Conservation (phyloP, 1,140 invertebrate species). For the Daktulosphaira vitifoliae region DNA sequence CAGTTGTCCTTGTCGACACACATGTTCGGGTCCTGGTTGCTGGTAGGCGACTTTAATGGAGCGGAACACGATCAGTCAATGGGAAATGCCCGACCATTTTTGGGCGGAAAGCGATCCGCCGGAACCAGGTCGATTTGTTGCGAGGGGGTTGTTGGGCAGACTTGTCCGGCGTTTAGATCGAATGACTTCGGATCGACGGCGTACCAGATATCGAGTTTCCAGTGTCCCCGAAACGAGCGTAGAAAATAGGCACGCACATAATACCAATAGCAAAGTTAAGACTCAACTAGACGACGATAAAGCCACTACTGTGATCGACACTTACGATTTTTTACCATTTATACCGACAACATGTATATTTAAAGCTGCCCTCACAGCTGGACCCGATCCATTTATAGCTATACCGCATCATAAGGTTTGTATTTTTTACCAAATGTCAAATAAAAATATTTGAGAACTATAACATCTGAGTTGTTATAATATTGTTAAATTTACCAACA, state of each 20-base stretch:
- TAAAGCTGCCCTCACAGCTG: too few species aligned
- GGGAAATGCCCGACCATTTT: conserved; percentile 33
- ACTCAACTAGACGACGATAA: neutral
- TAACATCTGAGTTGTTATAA: too few species aligned
- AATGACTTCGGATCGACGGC: neutral
- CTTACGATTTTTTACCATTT: neutral
- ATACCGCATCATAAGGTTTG: too few species aligned
- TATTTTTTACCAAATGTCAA: too few species aligned
- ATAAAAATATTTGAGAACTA: too few species aligned
- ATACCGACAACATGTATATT: too few species aligned
- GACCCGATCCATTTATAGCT: too few species aligned
- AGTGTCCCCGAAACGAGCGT: neutral
- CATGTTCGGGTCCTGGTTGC: too few species aligned
- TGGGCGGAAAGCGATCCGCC: conserved; percentile 35
- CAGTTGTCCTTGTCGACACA: too few species aligned
- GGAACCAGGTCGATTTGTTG: neutral
- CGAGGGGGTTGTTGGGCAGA: neutral
- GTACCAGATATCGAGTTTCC: conserved; percentile 13
- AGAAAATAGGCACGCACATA: too few species aligned
- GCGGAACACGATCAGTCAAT: neutral
- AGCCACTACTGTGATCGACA: neutral
- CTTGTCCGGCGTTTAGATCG: conserved; percentile 7
- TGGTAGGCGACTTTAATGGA: neutral
- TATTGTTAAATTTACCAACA: too few species aligned
- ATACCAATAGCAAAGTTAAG: neutral